phyloP scores from a whole-genome alignment of 2,888 invertebrate genomes.

The Lumbricus terrestris region DNA sequence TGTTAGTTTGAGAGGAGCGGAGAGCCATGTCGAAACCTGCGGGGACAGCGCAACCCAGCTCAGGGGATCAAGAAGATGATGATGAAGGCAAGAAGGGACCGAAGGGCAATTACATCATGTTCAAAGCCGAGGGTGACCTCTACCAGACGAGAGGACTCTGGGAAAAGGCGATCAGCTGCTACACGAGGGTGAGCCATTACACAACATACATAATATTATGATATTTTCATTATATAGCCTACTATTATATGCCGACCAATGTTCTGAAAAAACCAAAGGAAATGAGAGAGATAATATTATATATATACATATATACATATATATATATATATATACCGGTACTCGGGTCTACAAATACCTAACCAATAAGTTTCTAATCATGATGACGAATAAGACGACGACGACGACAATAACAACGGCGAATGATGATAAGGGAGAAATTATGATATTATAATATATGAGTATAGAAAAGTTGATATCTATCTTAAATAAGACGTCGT shows the following conservation, averaged over 20 bases:
- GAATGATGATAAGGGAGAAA: background rate
- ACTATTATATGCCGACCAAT: too few relatives aligned
- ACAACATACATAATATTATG: too few relatives aligned
- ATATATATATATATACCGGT: too few relatives aligned
- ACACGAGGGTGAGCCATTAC: background rate
- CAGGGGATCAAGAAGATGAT: background rate
- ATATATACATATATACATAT: too few relatives aligned
- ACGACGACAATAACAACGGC: background rate
- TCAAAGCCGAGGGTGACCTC: conserved; percentile 18
- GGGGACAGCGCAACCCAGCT: background rate
- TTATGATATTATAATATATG: too few relatives aligned
- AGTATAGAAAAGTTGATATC: too few relatives aligned
- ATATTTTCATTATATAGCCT: too few relatives aligned
- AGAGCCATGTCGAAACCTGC: background rate
- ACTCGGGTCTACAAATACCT: background rate
- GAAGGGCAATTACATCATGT: conserved; percentile 8
- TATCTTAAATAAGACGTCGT: too few relatives aligned
- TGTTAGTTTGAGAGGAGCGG: background rate
- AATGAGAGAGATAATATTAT: too few relatives aligned
- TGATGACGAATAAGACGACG: conserved; percentile 6
- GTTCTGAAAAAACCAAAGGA: too few relatives aligned
- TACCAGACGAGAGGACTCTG: background rate
- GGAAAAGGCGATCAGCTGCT: conserved; percentile 1
- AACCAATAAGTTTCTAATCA: background rate
- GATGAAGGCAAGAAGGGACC: background rate